Base-by-base conservation (phyloP, 2,888 invertebrate genomes). In the Xylota segnis region DNA sequence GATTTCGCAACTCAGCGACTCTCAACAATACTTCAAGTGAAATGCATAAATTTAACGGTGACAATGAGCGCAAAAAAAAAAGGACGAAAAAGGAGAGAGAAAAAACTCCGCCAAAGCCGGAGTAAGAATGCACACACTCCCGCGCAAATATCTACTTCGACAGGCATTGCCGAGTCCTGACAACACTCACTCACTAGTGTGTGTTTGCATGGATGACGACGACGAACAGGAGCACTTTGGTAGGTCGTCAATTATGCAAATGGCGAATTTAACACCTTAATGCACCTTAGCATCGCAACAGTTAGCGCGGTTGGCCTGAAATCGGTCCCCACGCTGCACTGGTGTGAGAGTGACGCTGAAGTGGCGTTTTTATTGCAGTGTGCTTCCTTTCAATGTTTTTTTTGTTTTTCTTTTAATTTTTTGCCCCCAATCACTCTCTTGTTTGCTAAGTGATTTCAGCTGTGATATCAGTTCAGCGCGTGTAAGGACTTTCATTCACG, bases 181-280 rank as follows among this genome's bases (percentile, higher is more conserved):
- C 72, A 50, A 37, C 40, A 37, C 65, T 78, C 50, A 83, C 63
- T 40, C 56, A 16, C 50, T 61, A 79, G 54, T 40, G 61, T 50
- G n/a, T 66, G 43, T 50, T 54, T 86, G 23, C 43, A 47, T 18
- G 70, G 59, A 18, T 75, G 76, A 65, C 63, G 76, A n/a, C 61
- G 81, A 81, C 58, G 76, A 76, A 68, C 76, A 59, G 82, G 9
- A 72, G 86, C 82, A 82, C 82, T 82, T 77, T 86, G 72, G 82
- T 87, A 81, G 83, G 83, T 83, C 83, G 71, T 87, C 87, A 87
- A 87, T 87, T 87, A 87, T 87, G 87, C 87, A 87, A 87, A 87
- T 87, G 59, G 81, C 71, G 66, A 87, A 87, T 84, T 87, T 87
- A 87, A 87, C 87, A 87, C 87, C 87, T 87, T 87, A 79, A 84